A percentile compares a stretch with the other conserved stretches of the same genome.
These are phyloP conservation scores for Pan troglodytes DNA, from an alignment of 2,113 vertebrate genomes.

Conservation along the genomic window NHGRI_mPanTro3-v2.1_pri NC_072398.2:149345501-149346000, in stretches of 20 bases:
- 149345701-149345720: too few species aligned
- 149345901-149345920: background rate
- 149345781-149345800: background rate
- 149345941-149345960: background rate
- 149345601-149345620: too few species aligned
- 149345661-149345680: too few species aligned
- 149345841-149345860: conserved; percentile 12
- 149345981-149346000: background rate
- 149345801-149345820: background rate
- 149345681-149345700: too few species aligned
- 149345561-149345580: too few species aligned
- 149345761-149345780: background rate
- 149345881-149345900: background rate
- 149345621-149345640: too few species aligned
- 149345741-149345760: background rate
- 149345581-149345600: too few species aligned
- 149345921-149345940: background rate
- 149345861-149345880: background rate
- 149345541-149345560: too few species aligned
- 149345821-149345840: background rate
- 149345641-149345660: too few species aligned
- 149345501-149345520: too few species aligned
- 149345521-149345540: too few species aligned
- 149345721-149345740: background rate
- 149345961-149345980: background rate